phyloP scores from a whole-genome alignment of 2,888 invertebrate species.

The Napeogenes inachia region DNA sequence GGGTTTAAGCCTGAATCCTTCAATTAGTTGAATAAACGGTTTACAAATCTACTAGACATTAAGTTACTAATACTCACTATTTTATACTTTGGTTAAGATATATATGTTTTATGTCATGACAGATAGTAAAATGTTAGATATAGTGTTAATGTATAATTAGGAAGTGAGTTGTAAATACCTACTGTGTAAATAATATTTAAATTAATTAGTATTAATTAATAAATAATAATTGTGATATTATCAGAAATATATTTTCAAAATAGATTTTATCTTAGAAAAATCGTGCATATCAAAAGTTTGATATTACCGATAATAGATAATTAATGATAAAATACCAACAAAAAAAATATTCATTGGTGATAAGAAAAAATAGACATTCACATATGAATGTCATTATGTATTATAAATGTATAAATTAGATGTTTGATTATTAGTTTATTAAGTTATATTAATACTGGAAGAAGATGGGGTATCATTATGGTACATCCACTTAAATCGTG shows the following conservation, averaged over 20 bases:
- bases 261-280: background rate
- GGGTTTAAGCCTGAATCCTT: too few species aligned
- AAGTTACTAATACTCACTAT: too few species aligned
- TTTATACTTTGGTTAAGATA: too few species aligned
- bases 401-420: background rate
- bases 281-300: background rate
- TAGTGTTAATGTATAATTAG: too few species aligned
- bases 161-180: background rate
- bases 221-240: slow-evolving; percentile 7
- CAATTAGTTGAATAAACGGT: too few species aligned
- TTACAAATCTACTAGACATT: too few species aligned
- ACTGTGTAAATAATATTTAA: background rate
- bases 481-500: too few species aligned
- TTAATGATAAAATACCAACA: background rate
- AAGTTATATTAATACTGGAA: too few species aligned
- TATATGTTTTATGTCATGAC: too few species aligned
- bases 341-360: background rate
- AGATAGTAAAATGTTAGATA: too few species aligned
- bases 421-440: too few species aligned
- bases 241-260: background rate
- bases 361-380: background rate
- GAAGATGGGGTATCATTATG: too few species aligned
- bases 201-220: background rate
- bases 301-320: slow-evolving; percentile 3
- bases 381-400: background rate